phyloP scores from a whole-genome alignment of 2,113 vertebrate genomes.

The Zosterops lateralis region DNA sequence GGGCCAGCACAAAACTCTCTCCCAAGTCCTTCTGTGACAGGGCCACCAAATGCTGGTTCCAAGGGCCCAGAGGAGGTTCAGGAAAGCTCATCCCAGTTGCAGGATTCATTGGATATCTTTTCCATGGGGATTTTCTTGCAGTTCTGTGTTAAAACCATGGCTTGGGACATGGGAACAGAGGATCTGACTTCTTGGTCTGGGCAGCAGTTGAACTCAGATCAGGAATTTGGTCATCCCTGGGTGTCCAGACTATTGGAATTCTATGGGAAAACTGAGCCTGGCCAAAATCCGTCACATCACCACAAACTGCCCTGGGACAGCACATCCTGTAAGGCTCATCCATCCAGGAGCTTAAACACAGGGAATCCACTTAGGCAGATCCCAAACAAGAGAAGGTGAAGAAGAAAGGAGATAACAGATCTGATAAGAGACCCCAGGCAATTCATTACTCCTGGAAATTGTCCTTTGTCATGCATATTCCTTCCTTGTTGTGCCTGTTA shows the following conservation, averaged over 20 bases:
- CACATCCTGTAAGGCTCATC: background rate
- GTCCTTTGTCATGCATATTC: background rate
- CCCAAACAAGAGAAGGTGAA: background rate
- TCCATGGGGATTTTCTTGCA: background rate
- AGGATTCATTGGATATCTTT: background rate
- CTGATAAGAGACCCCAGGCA: background rate
- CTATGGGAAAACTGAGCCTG: background rate
- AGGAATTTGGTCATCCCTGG: too few relatives aligned
- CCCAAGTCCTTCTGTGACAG: background rate
- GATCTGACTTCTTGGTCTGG: background rate
- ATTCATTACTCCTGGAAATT: background rate
- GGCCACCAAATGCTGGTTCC: background rate
- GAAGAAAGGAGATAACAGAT: background rate
- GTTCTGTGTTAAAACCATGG: background rate
- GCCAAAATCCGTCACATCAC: background rate
- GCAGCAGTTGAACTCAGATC: accelerated
- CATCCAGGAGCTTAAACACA: background rate
- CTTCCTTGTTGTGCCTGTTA: background rate
- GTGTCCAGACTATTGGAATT: background rate
- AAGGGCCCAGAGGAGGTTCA: background rate
- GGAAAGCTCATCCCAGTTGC: background rate
- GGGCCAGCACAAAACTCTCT: background rate
- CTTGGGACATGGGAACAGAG: accelerated
- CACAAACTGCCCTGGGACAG: background rate
- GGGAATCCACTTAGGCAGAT: background rate